Conservation (phyloP, 2,113 vertebrate species). For the sheep (Ovis aries) region ARS-UI_Ramb_v3.0 NC_056060.1:76182001-76182500, state of each 20-base stretch:
- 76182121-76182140: neutral
- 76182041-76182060: neutral
- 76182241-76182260: neutral
- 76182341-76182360: neutral
- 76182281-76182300: neutral
- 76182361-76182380: neutral
- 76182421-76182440: neutral
- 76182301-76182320: neutral
- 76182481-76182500: neutral
- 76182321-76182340: neutral
- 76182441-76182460: neutral
- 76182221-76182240: neutral
- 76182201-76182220: neutral
- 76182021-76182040: neutral
- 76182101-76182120: neutral
- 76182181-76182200: neutral
- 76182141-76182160: neutral
- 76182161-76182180: neutral
- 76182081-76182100: neutral
- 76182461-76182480: neutral
- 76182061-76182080: neutral
- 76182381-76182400: neutral
- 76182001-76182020: neutral
- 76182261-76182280: neutral
- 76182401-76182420: neutral